Conservation (phyloP, 2,113 vertebrate genomes). For the Alectura lathami region DNA sequence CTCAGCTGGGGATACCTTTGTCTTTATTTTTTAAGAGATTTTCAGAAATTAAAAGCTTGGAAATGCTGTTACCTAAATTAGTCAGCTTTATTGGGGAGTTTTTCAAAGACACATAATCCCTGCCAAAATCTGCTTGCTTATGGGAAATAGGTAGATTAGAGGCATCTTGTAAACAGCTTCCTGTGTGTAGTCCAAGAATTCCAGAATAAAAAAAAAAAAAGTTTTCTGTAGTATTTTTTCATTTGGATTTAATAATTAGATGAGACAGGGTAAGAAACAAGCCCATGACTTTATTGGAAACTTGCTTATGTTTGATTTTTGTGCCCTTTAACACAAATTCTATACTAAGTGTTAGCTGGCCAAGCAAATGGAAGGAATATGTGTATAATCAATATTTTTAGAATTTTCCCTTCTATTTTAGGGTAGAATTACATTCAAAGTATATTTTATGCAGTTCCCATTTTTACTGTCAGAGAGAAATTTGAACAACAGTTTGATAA, state of each 20-base stretch:
- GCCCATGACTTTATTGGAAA: background rate
- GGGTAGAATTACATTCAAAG: background rate
- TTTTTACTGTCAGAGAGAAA: background rate
- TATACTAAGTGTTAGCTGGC: background rate
- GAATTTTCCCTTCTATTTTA: background rate
- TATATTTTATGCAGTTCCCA: background rate
- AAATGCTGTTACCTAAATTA: background rate
- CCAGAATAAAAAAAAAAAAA: background rate
- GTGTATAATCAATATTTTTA: background rate
- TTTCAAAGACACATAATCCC: background rate
- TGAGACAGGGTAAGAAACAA: background rate
- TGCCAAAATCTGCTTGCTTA: background rate
- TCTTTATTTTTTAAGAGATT: background rate
- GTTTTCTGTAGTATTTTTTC: background rate
- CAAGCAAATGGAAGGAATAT: background rate
- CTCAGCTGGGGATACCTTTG: background rate
- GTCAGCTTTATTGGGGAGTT: background rate
- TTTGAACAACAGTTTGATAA: background rate
- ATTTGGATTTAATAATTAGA: background rate
- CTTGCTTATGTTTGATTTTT: background rate
- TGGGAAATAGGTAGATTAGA: background rate
- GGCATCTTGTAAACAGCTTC: background rate
- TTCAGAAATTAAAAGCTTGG: background rate
- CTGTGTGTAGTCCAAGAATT: background rate
- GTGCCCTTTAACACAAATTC: background rate